Evolutionary conservation across 2,113 vertebrate genomes (phyloP), one percentile per base, ranked within the genome.

Genomic region (Myrmecobius fasciatus): DNA sequence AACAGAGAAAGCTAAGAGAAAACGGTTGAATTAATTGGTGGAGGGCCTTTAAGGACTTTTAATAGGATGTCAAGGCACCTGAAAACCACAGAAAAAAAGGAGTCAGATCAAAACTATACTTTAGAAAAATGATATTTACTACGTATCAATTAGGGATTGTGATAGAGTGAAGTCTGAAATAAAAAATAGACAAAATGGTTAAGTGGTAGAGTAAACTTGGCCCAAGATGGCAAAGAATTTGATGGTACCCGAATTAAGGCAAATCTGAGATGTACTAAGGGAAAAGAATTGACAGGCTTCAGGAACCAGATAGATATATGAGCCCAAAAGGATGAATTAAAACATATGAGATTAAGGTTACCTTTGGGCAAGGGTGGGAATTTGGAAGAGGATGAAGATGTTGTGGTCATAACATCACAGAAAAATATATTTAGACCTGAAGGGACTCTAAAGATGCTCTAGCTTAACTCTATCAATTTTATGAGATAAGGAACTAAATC

Each of bases 11-110:
- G 52, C 91, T 91, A 3, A 88, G 89, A 51, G 90, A 93, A 92
- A 53, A 48, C 8, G 67, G 60, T 48, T 10, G 67, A 28, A 91
- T 89, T 96, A 95, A 95, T 94, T 96, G 91, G 95, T 91, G 89
- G 92, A 95, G 92, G 75, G 20, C 94, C 94, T 92, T 92, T 91
- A 96, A 92, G 92, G 96, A 97, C 96, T 96, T 97, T 97, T 97
- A 94, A 96, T 96, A 96, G 91, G 91, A 96, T 88, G 94, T 49
- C 47, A 94, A 89, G 93, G 92, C 96, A 97, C 95, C 96, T 96
- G 95, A 49, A 91, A 96, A 92, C 52, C 89, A 88, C 43, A 91
- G 94, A 88, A 89, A 52, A 92, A n/a, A 51, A 51, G 48, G 75
- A 94, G 46, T 43, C 24, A 1, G 0, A 25, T 89, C 92, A 93